Evolutionary conservation across 2,888 invertebrate species (phyloP).

Genomic region (Icerya purchasi): DNA sequence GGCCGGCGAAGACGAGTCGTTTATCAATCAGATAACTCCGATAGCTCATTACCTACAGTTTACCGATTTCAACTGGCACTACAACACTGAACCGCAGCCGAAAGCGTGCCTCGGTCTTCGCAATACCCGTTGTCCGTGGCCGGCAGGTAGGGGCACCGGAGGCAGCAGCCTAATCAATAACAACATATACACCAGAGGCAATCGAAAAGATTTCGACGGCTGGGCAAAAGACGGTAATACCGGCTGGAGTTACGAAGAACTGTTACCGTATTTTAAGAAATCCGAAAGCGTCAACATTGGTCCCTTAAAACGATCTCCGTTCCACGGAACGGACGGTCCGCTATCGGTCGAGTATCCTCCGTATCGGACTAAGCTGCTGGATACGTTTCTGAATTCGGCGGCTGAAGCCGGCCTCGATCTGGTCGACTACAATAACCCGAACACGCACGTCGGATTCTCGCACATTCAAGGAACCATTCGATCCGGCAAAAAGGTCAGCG

Average conservation of each 20-base stretch:
- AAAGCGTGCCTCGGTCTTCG: slow-evolving; percentile 36
- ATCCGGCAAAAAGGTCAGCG: slow-evolving; percentile 24
- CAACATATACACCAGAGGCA: slow-evolving; percentile 21
- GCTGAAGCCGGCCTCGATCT: slow-evolving; percentile 33
- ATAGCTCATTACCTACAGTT: slow-evolving; percentile 34
- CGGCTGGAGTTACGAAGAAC: slow-evolving; percentile 21
- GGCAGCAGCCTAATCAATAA: slow-evolving; percentile 21
- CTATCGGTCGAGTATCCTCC: slow-evolving; percentile 15
- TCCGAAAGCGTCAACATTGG: slow-evolving; percentile 18
- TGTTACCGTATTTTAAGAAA: slow-evolving; percentile 20
- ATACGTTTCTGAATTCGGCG: slow-evolving; percentile 43
- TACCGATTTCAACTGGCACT: slow-evolving; percentile 47
- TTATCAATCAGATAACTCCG: slow-evolving; percentile 35
- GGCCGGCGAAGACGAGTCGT: slow-evolving; percentile 33
- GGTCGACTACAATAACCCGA: slow-evolving; percentile 30
- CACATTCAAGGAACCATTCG: slow-evolving; percentile 31
- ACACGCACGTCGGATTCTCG: slow-evolving; percentile 27
- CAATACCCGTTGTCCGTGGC: slow-evolving; percentile 45
- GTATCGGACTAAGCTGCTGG: slow-evolving; percentile 34
- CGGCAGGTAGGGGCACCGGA: slow-evolving; percentile 41
- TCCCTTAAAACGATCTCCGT: slow-evolving; percentile 17
- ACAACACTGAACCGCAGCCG: slow-evolving; percentile 40
- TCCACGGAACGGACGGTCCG: slow-evolving; percentile 15
- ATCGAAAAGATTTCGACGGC: slow-evolving; percentile 19
- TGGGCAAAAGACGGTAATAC: slow-evolving; percentile 20